Evolutionary conservation across 2,113 vertebrate genomes (phyloP).

Genomic region (Echinops telfairi): DNA sequence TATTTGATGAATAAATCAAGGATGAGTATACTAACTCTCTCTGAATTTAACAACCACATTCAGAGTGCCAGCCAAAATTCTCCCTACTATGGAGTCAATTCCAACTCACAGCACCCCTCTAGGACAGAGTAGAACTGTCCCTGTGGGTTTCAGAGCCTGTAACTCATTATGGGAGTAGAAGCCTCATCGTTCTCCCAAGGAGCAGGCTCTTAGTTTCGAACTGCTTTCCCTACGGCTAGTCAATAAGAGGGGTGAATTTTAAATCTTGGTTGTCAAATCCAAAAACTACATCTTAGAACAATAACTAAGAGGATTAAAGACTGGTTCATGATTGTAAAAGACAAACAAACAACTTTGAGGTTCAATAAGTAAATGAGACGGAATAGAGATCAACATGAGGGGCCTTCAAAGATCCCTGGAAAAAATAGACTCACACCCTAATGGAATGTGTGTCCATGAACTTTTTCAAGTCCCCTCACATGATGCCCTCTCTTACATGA

Average conservation of each 20-base stretch:
- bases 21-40: not conserved
- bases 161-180: no score
- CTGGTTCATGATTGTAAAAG: not conserved
- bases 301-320: not conserved
- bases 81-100: no score
- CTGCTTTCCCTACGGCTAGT: not conserved
- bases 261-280: not conserved
- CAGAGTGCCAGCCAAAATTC: not conserved
- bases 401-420: no score
- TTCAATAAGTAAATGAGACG: not conserved
- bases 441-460: no score
- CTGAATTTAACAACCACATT: conserved; percentile 30
- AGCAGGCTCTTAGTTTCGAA: no score
- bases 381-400: not conserved
- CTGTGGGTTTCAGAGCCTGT: no score
- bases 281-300: not conserved
- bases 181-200: no score
- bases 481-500: not conserved
- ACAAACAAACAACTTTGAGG: not conserved
- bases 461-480: no score
- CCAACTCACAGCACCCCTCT: no score
- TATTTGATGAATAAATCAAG: not conserved
- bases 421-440: no score
- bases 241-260: not conserved
- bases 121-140: no score